Conservation (phyloP, 2,888 invertebrate species). For the Entomobrya proxima region DNA sequence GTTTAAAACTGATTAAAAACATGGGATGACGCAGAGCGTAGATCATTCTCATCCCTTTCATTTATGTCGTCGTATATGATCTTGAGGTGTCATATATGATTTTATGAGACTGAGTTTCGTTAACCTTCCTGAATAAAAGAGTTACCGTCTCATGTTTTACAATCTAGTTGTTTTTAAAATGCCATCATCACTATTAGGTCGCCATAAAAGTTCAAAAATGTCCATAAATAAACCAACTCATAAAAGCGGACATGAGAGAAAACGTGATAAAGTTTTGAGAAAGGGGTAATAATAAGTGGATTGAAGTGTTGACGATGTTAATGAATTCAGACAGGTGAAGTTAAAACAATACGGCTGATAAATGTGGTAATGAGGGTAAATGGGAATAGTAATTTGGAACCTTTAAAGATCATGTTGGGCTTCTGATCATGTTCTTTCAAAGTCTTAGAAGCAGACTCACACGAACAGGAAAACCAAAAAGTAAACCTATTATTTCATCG, state of each 20-base stretch:
- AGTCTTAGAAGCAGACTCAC: background rate
- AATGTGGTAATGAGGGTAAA: conserved; percentile 65
- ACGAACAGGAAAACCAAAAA: background rate
- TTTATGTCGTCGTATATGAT: background rate
- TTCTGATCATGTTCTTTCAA: conserved; percentile 35
- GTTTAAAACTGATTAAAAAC: too few species aligned
- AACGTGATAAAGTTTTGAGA: background rate
- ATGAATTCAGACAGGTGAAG: conserved; percentile 60
- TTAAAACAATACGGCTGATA: conserved; percentile 61
- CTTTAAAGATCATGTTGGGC: conserved; percentile 27
- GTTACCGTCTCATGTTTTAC: too few species aligned
- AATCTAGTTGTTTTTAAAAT: background rate
- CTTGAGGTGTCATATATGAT: background rate
- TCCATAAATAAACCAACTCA: conserved; percentile 39
- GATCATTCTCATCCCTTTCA: too few species aligned
- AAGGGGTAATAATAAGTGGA: background rate
- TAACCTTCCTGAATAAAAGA: background rate
- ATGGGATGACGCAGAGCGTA: too few species aligned
- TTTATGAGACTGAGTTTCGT: background rate
- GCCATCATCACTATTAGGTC: background rate
- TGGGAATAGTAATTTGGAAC: conserved; percentile 53
- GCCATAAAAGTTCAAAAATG: background rate
- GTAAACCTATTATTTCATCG: background rate
- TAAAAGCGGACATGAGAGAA: background rate
- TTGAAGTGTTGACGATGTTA: conserved; percentile 50